A percentile compares a stretch with the other conserved stretches of the same genome.
Evolutionary conservation across 2,113 vertebrate genomes (phyloP).

Genomic region (Gobius niger): DNA sequence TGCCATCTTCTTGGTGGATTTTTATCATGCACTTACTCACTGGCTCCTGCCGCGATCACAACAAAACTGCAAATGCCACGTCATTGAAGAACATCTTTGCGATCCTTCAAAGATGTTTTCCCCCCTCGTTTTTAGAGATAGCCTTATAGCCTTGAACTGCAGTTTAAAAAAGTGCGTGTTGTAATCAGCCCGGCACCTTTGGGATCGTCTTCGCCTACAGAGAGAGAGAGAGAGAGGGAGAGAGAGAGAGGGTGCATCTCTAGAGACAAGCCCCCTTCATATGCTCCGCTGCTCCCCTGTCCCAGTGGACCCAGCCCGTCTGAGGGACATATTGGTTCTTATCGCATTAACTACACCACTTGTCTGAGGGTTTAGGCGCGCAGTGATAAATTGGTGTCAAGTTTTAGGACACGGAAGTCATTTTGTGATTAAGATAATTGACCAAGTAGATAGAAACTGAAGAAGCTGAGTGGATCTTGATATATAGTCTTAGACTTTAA

Average conservation of each 20-base stretch:
- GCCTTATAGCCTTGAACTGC: slow-evolving; percentile 62
- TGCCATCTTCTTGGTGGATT: slow-evolving; percentile 2
- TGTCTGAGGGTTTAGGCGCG: background rate
- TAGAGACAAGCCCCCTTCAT: slow-evolving; percentile 1
- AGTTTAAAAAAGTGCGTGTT: slow-evolving; percentile 48
- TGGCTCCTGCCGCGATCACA: slow-evolving; percentile 40
- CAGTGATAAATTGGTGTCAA: background rate
- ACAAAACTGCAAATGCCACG: slow-evolving; percentile 53
- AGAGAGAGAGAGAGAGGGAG: slow-evolving; percentile 4
- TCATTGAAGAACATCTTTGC: slow-evolving; percentile 56
- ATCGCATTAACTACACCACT: slow-evolving; percentile 1
- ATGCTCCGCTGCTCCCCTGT: background rate
- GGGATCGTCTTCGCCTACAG: background rate
- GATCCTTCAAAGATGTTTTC: slow-evolving; percentile 44
- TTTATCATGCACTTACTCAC: slow-evolving; percentile 41
- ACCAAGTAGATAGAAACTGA: background rate
- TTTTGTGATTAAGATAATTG: background rate
- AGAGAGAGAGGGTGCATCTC: background rate
- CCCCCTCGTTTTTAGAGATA: slow-evolving; percentile 44
- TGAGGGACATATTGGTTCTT: slow-evolving; percentile 10
- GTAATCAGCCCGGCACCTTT: slow-evolving; percentile 12
- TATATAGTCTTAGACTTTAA: background rate
- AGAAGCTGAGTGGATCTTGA: background rate
- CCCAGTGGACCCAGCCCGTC: background rate
- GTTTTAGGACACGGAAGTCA: background rate